Evolutionary conservation across 2,888 invertebrate species (phyloP), one percentile per base, ranked within the genome.

Genomic region (Euzophera pinguis): DNA sequence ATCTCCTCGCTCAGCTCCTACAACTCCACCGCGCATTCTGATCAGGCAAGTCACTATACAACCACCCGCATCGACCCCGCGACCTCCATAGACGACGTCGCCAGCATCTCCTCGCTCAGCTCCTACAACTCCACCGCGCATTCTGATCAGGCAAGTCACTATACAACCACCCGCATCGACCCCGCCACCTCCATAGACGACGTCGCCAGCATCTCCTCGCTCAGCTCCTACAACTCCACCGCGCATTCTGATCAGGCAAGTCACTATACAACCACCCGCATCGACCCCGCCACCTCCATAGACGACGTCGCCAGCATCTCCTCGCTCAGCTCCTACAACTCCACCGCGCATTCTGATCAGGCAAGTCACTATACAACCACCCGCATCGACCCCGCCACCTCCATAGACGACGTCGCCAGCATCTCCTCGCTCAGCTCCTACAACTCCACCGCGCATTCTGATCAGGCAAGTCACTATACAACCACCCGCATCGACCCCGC

Each of bases 231-330:
- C 65, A 85, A 81, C 56, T 89, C 89, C 4, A 85, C 86, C 10
- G 57, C 75, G 16, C 73, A 84, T 60, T 88, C 86, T 0, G 88
- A 87, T 61, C 82, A n/a, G n/a, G n/a, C n/a, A n/a, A n/a, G n/a
- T n/a, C n/a, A n/a, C n/a, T n/a, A n/a, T n/a, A n/a, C n/a, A n/a
- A n/a, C n/a, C 6, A 10, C 47, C 32, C 69, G 43, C 39, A 63
- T 67, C 1, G 69, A 70, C 32, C 59, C 75, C 77, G 6, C 75
- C 37, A 80, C 80, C 1, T 88, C 88, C 17, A 80, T 81, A 75
- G 90, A 90, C 43, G 90, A 90, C 52, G 78, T 87, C 13, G 86
- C 81, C 12, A 90, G 90, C 68, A 79, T 89, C 59, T 87, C 87
- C 1, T 90, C 90, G 0, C 71, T 81, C 42, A 87, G 88, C 68